phyloP scores from a whole-genome alignment of 2,888 invertebrate species.

The Vandiemenella viatica region DNA sequence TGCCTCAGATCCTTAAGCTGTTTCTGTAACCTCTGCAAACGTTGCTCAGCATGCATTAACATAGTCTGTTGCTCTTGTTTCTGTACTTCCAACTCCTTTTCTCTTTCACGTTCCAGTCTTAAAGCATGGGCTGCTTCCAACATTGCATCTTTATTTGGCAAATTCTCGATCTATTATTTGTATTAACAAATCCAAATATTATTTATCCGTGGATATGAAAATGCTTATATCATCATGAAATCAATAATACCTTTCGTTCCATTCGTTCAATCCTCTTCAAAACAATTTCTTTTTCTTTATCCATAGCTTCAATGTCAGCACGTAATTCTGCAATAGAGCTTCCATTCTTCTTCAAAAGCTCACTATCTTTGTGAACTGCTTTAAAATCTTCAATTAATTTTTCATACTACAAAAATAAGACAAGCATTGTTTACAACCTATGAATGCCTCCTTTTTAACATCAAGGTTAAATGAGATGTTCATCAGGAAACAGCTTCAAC shows the following conservation, averaged over 20 bases:
- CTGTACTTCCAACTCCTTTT: slow-evolving; percentile 39
- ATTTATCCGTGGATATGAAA: slow-evolving; percentile 4
- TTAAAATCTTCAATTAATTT: slow-evolving; percentile 68
- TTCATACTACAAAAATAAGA: slow-evolving; percentile 39
- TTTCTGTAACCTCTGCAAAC: slow-evolving; percentile 45
- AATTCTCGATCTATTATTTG: slow-evolving; percentile 41
- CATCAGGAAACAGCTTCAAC: too few relatives aligned
- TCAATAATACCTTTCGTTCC: slow-evolving; percentile 31
- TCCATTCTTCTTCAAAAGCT: slow-evolving; percentile 41
- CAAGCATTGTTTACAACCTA: too few relatives aligned
- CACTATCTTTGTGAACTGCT: slow-evolving; percentile 54
- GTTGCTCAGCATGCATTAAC: slow-evolving; percentile 35
- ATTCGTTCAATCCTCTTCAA: slow-evolving; percentile 40
- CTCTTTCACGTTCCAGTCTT: slow-evolving; percentile 40
- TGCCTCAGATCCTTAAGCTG: slow-evolving; percentile 45
- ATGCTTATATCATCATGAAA: slow-evolving; percentile 4
- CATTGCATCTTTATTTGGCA: slow-evolving; percentile 48
- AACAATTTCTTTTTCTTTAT: slow-evolving; percentile 68
- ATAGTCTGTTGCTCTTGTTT: slow-evolving; percentile 39
- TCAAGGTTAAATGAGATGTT: too few relatives aligned
- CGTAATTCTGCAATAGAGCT: slow-evolving; percentile 65
- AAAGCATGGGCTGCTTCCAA: slow-evolving; percentile 34
- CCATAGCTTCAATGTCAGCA: slow-evolving; percentile 73
- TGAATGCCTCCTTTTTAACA: too few relatives aligned
- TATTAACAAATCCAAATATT: neutral